Evolutionary conservation across 2,888 invertebrate species (phyloP).

Genomic region (Sarcophaga variegata): DNA sequence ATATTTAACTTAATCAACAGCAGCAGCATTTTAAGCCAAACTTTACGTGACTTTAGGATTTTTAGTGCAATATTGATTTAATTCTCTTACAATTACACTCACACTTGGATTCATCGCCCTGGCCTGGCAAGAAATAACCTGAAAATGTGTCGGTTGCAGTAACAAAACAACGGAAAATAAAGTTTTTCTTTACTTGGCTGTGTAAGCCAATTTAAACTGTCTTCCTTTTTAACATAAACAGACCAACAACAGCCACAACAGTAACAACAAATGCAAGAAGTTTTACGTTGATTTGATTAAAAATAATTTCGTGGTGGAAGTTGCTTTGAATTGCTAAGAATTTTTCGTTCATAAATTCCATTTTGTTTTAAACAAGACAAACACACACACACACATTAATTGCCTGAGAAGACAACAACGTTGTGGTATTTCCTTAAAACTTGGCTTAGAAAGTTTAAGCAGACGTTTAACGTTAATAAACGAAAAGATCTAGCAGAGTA

Average conservation of each 20-base stretch:
- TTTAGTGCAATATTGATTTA: slow-evolving; percentile 50
- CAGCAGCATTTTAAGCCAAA: slow-evolving; percentile 38
- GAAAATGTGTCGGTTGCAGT: neutral
- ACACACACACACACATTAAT: neutral
- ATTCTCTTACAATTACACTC: neutral
- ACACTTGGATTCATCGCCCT: neutral
- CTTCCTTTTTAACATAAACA: no score
- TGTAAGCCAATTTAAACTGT: neutral
- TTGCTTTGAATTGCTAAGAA: neutral
- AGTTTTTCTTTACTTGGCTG: neutral
- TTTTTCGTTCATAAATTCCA: neutral
- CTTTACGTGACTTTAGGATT: slow-evolving; percentile 55
- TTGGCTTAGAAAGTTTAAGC: no score
- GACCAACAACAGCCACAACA: neutral
- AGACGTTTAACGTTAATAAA: no score
- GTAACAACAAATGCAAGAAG: neutral
- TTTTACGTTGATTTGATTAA: slow-evolving; percentile 18
- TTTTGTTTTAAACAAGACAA: neutral
- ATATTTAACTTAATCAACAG: slow-evolving; percentile 50
- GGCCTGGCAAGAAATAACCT: neutral
- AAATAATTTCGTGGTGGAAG: neutral
- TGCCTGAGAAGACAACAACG: neutral
- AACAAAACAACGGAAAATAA: neutral
- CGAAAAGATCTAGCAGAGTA: no score
- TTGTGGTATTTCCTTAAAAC: neutral